Evolutionary conservation across 2,797 vertebrate genomes (phyloP).

Genomic region (Chelon auratus): DNA sequence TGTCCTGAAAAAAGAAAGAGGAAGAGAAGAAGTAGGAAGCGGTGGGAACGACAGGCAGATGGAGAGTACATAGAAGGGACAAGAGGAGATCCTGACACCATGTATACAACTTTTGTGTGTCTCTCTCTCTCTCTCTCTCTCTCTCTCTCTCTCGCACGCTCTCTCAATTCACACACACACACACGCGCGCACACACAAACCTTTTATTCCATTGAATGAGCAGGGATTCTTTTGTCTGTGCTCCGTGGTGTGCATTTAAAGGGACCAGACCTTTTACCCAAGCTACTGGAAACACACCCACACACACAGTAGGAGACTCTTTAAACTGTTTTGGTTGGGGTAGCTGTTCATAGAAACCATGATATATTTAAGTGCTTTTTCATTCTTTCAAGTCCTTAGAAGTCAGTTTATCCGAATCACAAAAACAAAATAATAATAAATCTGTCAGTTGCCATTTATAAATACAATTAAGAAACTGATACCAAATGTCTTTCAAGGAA

Average conservation of each 20-base stretch:
- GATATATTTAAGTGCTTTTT: constrained; percentile 3
- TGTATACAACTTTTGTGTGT: constrained; percentile 57
- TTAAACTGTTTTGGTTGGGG: not conserved
- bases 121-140: too few relatives aligned
- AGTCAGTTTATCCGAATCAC: not conserved
- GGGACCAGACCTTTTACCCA: constrained; percentile 71
- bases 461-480: too few relatives aligned
- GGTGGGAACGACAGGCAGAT: constrained; percentile 14
- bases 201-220: constrained; percentile 79
- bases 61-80: not conserved
- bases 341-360: constrained; percentile 1
- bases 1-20: constrained; percentile 87
- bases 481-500: too few relatives aligned
- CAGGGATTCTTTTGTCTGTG: constrained; percentile 79
- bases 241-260: constrained; percentile 81
- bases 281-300: constrained; percentile 35
- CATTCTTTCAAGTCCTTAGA: not conserved
- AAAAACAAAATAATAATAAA: not conserved
- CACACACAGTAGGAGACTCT: constrained; percentile 13
- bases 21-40: constrained; percentile 20
- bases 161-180: constrained; percentile 28
- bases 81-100: constrained; percentile 29
- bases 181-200: constrained; percentile 66
- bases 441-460: too few relatives aligned
- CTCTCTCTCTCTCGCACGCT: too few relatives aligned